phyloP scores from a whole-genome alignment of 2,797 vertebrate species.

The Sebastiscus albofasciatus region DNA sequence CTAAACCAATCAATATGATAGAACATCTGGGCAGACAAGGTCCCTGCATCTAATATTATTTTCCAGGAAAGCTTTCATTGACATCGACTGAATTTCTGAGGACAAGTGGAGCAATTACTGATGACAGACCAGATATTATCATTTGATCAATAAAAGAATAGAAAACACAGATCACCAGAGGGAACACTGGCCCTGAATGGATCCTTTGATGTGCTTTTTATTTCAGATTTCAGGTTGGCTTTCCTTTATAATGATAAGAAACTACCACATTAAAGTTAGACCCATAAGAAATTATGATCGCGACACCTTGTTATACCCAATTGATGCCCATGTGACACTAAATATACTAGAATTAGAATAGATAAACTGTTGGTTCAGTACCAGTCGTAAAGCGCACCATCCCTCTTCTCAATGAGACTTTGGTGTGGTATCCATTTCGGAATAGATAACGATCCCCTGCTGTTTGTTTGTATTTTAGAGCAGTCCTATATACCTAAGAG shows the following conservation, averaged over 20 bases:
- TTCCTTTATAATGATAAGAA: constrained; percentile 19
- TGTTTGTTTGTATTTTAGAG: constrained; percentile 83
- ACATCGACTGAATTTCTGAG: not conserved
- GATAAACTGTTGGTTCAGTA: constrained; percentile 57
- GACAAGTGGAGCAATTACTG: not conserved
- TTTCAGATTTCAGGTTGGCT: constrained; percentile 7
- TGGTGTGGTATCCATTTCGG: constrained; percentile 62
- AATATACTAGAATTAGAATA: constrained; percentile 60
- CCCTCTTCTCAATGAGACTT: constrained; percentile 74
- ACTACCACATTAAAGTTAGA: constrained; percentile 12
- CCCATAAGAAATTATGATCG: constrained; percentile 11
- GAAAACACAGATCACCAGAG: not conserved
- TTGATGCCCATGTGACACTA: constrained; percentile 59
- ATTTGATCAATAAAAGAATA: constrained; percentile 36
- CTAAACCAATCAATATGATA: not conserved
- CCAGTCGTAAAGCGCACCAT: constrained; percentile 61
- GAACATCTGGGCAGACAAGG: not conserved
- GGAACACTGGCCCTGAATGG: not conserved
- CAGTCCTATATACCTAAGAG: constrained; percentile 78
- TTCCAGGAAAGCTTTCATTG: not conserved
- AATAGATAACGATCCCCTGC: constrained; percentile 78
- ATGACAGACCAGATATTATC: not conserved
- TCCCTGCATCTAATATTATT: not conserved
- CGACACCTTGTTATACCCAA: constrained; percentile 59
- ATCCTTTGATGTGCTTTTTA: not conserved